phyloP scores from a whole-genome alignment of 2,888 invertebrate species.

The Oscheius sp. region DNA sequence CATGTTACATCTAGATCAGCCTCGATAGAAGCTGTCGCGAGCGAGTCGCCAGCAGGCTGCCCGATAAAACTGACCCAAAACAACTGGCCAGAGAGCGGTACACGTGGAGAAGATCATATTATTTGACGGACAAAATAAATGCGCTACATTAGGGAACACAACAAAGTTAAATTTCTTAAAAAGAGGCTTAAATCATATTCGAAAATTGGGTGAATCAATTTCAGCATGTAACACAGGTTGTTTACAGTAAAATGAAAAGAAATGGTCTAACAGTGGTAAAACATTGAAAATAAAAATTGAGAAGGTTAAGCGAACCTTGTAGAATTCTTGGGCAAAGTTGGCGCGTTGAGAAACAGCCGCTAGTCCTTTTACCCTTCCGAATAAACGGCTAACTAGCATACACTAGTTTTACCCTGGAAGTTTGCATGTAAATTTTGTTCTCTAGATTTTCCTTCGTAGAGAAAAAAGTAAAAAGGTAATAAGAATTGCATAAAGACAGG shows the following conservation, averaged over 20 bases:
- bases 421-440: background rate
- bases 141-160: too few species aligned
- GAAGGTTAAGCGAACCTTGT: conserved; percentile 27
- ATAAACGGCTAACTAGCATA: conserved; percentile 14
- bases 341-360: conserved; percentile 5
- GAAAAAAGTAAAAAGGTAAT: background rate
- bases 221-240: background rate
- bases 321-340: conserved; percentile 27
- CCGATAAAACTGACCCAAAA: conserved; percentile 18
- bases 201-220: background rate
- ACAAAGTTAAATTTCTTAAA: too few species aligned
- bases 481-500: background rate
- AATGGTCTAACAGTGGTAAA: background rate
- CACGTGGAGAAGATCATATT: conserved; percentile 7
- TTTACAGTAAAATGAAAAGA: background rate
- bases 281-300: too few species aligned
- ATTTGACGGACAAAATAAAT: too few species aligned
- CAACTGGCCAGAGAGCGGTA: conserved; percentile 13
- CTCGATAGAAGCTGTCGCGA: background rate
- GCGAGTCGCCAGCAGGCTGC: background rate
- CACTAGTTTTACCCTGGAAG: conserved; percentile 3
- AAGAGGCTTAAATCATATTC: too few species aligned
- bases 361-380: conserved; percentile 9
- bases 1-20: too few species aligned
- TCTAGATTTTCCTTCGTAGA: too few species aligned